phyloP scores from a whole-genome alignment of 2,113 vertebrate genomes.

The Glaucomys volans region DNA sequence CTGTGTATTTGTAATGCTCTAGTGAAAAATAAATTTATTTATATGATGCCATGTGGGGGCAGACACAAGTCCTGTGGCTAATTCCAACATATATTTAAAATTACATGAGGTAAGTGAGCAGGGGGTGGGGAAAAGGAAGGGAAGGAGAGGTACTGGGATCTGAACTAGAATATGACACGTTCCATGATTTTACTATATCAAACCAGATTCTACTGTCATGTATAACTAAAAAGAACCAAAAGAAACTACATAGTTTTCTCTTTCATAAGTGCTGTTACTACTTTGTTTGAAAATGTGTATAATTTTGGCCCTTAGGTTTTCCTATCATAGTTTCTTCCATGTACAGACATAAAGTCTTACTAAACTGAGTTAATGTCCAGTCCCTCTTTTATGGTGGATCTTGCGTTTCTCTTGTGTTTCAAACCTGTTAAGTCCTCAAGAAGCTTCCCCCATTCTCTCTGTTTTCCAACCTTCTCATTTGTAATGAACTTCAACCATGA shows the following conservation, averaged over 20 bases:
- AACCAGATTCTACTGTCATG: no score
- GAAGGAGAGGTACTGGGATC: no score
- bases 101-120: no score
- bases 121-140: no score
- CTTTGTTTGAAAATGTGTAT: background rate
- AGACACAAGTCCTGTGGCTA: background rate
- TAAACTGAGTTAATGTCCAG: background rate
- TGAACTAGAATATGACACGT: no score
- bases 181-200: no score
- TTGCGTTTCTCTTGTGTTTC: constrained; percentile 46
- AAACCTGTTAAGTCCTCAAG: constrained; percentile 52
- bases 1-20: no score
- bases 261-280: background rate
- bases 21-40: background rate
- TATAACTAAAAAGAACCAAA: no score
- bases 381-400: constrained; percentile 28
- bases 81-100: background rate
- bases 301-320: background rate
- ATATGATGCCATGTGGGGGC: background rate
- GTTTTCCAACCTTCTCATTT: constrained; percentile 60
- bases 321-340: background rate
- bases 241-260: background rate
- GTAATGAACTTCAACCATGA: constrained; percentile 72
- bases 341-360: background rate
- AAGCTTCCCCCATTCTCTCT: constrained; percentile 57